phyloP scores from a whole-genome alignment of 2,113 vertebrate species.

The Felis catus region DNA sequence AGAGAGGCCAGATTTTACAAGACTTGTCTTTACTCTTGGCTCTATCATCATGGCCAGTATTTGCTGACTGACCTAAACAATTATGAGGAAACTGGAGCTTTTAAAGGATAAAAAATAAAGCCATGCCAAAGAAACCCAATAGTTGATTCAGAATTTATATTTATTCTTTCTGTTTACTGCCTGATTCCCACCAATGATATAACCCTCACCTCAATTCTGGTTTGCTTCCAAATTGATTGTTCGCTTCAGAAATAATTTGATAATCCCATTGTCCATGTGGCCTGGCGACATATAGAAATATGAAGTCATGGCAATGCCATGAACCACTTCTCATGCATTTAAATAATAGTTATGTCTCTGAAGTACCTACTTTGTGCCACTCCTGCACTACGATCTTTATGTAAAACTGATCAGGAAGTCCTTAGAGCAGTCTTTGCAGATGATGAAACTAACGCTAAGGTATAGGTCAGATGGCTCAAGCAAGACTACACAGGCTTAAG shows the following conservation, averaged over 20 bases:
- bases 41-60: background rate
- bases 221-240: background rate
- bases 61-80: background rate
- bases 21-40: background rate
- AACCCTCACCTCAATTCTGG: background rate
- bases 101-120: background rate
- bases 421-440: background rate
- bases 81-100: background rate
- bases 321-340: background rate
- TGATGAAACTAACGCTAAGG: background rate
- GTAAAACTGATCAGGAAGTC: background rate
- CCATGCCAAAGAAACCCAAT: background rate
- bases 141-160: background rate
- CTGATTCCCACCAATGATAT: background rate
- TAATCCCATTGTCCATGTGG: background rate
- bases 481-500: background rate
- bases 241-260: background rate
- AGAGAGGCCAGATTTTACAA: background rate
- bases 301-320: background rate
- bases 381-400: background rate
- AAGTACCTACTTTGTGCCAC: background rate
- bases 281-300: background rate
- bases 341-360: background rate
- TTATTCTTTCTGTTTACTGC: background rate
- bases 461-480: background rate